Base-by-base conservation (phyloP, 2,113 vertebrate genomes). In the Gambusia holbrooki region DNA sequence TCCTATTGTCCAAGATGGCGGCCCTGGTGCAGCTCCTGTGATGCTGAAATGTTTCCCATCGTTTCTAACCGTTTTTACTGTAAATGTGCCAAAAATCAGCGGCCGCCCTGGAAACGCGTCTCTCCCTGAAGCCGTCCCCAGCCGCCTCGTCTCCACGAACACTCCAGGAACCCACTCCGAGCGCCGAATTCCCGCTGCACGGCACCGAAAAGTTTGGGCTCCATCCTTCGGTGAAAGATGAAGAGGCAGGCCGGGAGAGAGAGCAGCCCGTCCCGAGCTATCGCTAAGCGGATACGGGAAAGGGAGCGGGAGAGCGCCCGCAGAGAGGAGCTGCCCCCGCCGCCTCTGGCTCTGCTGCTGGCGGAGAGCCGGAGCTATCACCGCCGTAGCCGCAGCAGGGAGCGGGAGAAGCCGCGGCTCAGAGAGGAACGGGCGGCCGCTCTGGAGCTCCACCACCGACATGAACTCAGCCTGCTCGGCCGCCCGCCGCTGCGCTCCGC, bases 1-100 rank as follows among this genome's bases (percentile, higher is more conserved):
- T 93, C 96, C 96, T 96, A 96, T 98, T 98, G 97, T 97, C 96
- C 96, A 98, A 98, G 95, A 98, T 98, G 97, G 97, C 97, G 96
- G 94, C 93, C 86, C 88, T 84, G 89, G 86, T 93, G 92, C 91
- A 93, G 93, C 37, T 2, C 33, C 45, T 71, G 88, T 82, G 95
- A 94, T 92, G 93, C 94, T 89, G 90, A 84, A 84, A 92, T 90
- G 91, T 94, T 91, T 89, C 83, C 75, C 92, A 73, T 17, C 27
- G n/a, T n/a, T 91, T 92, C 84, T 60, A 42, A 17, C 17, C 71
- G 82, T 76, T 76, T 37, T 62, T 28, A 64, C 27, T 14, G 62
- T 35, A 32, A 74, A 0, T 66, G 35, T 45, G 74, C 58, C 51
- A 29, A 0, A 6, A 35, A 32, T 33, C 51, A 3, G 65, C 64